Base-by-base conservation (phyloP, 2,797 vertebrate species). In the Chrysolophus pictus region DNA sequence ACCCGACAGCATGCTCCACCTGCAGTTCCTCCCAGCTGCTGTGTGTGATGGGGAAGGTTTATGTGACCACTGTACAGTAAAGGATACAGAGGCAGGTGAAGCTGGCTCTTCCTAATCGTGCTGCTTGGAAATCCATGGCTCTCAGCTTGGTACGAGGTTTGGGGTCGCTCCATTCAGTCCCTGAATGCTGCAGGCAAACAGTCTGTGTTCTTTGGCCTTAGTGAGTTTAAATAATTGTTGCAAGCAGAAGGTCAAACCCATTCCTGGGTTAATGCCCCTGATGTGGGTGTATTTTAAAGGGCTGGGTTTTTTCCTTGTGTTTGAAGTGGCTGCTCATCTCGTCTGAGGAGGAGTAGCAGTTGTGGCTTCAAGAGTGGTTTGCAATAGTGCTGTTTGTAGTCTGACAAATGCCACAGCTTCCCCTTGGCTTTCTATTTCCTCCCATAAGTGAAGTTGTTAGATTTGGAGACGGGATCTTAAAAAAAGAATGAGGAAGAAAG, bases 261-360 rank as follows among this genome's bases (percentile, higher is more conserved):
- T 91, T 79, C 74, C 49, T 1, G 19, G 84, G 73, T 90, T 84
- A 88, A 87, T 56, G 88, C 46, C 68, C 2, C 71, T 63, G 86
- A 0, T 29, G 86, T n/a, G 90, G 65, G 47, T 91, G 92, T 73
- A 7, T 72, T 44, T 84, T 60, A 33, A 26, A 77, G 84, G 29
- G 41, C 22, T 64, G 29, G 29, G 39, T 70, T 96, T 91, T 95
- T 95, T 83, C 56, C 85, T 80, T 26, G 44, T 26, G 84, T 92
- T 80, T 95, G 81, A 84, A 85, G 84, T 60, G 89, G 82, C 87
- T 76, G 86, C 87, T 95, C 88, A 13, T 89, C 80, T 44, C 49
- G 77, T 72, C 8, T 72, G 87, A 82, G 64, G 87, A 46, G 83
- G 75, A 94, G 71, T 10, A 63, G 93, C 71, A 35, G 59, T 58